Conservation (phyloP, 2,888 invertebrate genomes). For the Volucella inanis region DNA sequence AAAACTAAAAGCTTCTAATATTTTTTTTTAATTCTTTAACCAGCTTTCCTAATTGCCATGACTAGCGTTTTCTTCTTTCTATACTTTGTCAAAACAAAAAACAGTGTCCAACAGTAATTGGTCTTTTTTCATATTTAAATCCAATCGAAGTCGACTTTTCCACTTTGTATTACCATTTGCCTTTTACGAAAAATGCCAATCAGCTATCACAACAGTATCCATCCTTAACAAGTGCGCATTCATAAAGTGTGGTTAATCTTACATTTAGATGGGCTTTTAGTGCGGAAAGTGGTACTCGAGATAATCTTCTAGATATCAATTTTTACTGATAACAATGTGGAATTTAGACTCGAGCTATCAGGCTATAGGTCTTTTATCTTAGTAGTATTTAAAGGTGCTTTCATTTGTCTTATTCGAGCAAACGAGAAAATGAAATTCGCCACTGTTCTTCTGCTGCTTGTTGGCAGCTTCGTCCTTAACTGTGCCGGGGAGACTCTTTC, state of each 20-base stretch:
- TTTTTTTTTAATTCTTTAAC: too few relatives aligned
- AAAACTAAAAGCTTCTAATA: too few relatives aligned
- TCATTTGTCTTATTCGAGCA: background rate
- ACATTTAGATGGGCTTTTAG: background rate
- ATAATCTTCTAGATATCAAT: conserved; percentile 12
- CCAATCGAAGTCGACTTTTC: too few relatives aligned
- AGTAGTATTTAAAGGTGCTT: conserved; percentile 36
- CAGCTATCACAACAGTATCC: background rate
- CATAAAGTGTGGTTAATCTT: background rate
- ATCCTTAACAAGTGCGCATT: too few relatives aligned
- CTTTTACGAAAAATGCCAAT: background rate
- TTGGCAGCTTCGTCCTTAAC: conserved; percentile 34
- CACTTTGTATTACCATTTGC: background rate
- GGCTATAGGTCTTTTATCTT: background rate
- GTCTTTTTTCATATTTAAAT: too few relatives aligned
- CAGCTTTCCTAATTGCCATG: too few relatives aligned
- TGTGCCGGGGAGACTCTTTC: conserved; percentile 23
- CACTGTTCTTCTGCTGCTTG: conserved; percentile 26
- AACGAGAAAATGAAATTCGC: conserved; percentile 49
- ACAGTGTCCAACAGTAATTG: too few relatives aligned
- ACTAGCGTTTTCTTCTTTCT: too few relatives aligned
- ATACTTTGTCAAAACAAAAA: too few relatives aligned
- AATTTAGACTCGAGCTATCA: conserved; percentile 1
- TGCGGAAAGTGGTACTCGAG: background rate
- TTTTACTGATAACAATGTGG: conserved; percentile 6